phyloP scores from a whole-genome alignment of 1,140 invertebrate genomes.

The Conus betulinus region DNA sequence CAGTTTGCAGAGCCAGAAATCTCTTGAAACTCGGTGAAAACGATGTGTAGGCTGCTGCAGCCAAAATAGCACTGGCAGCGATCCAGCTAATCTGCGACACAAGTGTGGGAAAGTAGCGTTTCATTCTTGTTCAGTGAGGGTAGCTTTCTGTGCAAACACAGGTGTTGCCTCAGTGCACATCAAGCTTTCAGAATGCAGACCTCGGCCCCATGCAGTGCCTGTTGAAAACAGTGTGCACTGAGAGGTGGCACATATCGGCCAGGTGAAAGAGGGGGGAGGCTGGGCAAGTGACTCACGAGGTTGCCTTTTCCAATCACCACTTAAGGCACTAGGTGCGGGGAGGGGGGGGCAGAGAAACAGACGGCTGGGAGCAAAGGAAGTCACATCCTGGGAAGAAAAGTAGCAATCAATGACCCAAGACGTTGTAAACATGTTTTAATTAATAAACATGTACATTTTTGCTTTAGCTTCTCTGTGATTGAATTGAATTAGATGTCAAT shows the following conservation, averaged over 20 bases:
- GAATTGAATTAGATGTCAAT: too few relatives aligned
- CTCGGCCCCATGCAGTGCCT: not conserved
- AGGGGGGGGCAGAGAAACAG: too few relatives aligned
- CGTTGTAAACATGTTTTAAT: too few relatives aligned
- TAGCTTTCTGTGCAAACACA: constrained; percentile 15
- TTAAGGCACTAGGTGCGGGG: too few relatives aligned
- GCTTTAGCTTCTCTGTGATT: too few relatives aligned
- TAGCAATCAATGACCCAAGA: too few relatives aligned
- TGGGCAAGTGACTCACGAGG: too few relatives aligned
- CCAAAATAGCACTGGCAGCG: constrained; percentile 26
- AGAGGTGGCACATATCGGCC: not conserved
- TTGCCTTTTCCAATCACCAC: too few relatives aligned
- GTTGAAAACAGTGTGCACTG: not conserved
- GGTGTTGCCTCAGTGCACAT: constrained; percentile 4
- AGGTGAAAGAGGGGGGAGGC: not conserved
- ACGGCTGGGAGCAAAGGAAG: too few relatives aligned
- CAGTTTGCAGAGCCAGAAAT: not conserved
- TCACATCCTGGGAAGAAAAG: too few relatives aligned
- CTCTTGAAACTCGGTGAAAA: constrained; percentile 2
- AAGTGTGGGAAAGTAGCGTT: constrained; percentile 29
- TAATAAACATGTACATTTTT: too few relatives aligned
- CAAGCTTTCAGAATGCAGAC: not conserved
- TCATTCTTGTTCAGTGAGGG: constrained; percentile 28
- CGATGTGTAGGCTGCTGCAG: constrained; percentile 9
- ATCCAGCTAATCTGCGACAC: constrained; percentile 17